Base-by-base conservation (phyloP, 2,113 vertebrate genomes). In the Tragelaphus imberbis region DNA sequence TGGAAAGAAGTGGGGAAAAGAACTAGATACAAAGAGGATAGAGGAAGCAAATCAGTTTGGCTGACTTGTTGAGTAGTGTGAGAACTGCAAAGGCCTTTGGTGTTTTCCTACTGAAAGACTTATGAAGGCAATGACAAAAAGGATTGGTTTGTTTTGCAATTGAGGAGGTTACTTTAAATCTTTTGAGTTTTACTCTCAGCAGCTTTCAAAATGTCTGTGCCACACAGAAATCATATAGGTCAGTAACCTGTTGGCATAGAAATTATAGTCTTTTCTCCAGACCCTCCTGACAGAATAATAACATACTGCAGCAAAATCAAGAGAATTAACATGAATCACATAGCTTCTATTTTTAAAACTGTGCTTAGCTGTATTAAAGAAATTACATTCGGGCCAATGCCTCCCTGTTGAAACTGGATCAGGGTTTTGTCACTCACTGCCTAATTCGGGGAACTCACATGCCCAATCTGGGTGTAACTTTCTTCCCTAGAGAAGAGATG, bases 321-420 rank as follows among this genome's bases (percentile, higher is more conserved):
- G 36, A 55, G 71, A 97, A 86, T 96, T 81, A 47, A 71, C 3
- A 47, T 88, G 40, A 79, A 82, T 98, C 96, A 91, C 88, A 90
- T 95, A 85, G 84, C 80, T 92, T 97, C 36, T 0, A 91, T 95
- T 97, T 79, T 55, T 88, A 91, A 51, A 89, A 28, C 11, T 47
- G n/a, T 81, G 40, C 68, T 90, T 88, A 96, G 61, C 59, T 95
- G n/a, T 96, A 97, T 95, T 96, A 98, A 96, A 97, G 97, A 96
- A 97, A 98, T 82, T 97, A 97, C 85, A 96, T 97, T 77, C 40
- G 68, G 44, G 56, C 36, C 77, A 6, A 6, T 90, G 0, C 5
- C 91, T 97, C 97, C 90, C 86, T 0, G 40, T 93, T 97, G 96
- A 88, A 92, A 95, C 25, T 30, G 47, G 51, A 96, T 95, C 28